phyloP scores from a whole-genome alignment of 1,140 invertebrate genomes.

The Drosophila pseudoananassae region DNA sequence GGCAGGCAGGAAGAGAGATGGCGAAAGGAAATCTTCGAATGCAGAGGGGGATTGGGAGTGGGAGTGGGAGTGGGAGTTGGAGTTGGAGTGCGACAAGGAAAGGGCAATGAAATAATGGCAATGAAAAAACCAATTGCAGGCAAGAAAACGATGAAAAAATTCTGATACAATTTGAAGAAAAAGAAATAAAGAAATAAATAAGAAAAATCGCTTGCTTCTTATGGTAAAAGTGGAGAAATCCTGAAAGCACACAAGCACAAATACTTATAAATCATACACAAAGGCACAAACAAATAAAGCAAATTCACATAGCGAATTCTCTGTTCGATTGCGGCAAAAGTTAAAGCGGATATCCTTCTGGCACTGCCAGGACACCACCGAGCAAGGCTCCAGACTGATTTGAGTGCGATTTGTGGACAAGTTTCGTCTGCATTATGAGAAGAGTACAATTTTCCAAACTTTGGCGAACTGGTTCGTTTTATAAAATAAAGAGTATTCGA shows the following conservation, averaged over 20 bases:
- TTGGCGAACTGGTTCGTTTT: too few species aligned
- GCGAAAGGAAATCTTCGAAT: neutral
- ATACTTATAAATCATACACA: constrained; percentile 18
- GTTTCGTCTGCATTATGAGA: constrained; percentile 10
- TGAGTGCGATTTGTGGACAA: constrained; percentile 42
- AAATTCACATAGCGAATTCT: constrained; percentile 40
- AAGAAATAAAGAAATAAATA: constrained; percentile 50
- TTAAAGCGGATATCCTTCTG: constrained; percentile 54
- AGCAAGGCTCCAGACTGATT: constrained; percentile 33
- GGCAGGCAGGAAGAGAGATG: constrained; percentile 25
- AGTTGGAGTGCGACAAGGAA: constrained; percentile 1
- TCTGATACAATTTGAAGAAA: constrained; percentile 44
- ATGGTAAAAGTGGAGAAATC: constrained; percentile 41
- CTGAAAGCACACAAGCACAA: constrained; percentile 13
- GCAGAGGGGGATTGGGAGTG: neutral
- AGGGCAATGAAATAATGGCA: constrained; percentile 22
- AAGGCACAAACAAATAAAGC: constrained; percentile 1
- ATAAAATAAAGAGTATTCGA: too few species aligned
- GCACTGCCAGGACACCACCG: constrained; percentile 46
- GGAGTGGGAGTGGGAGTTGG: neutral
- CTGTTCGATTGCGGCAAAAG: constrained; percentile 51
- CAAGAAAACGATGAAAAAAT: constrained; percentile 47
- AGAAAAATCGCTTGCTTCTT: constrained; percentile 49
- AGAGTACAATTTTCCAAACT: constrained; percentile 12
- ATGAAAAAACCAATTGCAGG: constrained; percentile 61